These are phyloP conservation scores for Zingel zingel DNA, from an alignment of 2,113 vertebrate genomes.

Conservation along the genomic window DNA sequence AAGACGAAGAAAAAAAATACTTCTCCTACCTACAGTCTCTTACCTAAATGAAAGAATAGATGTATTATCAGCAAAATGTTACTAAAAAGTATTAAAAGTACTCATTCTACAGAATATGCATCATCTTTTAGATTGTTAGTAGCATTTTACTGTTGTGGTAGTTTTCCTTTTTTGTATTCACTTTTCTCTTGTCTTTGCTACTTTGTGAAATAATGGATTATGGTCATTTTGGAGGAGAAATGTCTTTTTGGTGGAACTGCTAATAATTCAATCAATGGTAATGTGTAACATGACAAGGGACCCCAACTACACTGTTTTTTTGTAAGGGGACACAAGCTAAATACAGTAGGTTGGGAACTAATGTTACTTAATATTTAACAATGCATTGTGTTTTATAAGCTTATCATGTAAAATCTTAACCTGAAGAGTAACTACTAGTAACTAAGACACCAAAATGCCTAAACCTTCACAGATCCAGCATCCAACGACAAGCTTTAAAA, in stretches of 20 bases:
- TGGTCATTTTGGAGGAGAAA: slow-evolving; percentile 13
- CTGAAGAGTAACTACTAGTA: not conserved
- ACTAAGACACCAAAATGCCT: not conserved
- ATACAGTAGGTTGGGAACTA: not conserved
- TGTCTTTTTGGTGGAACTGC: slow-evolving; percentile 5
- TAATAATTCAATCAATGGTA: not conserved
- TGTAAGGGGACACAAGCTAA: not conserved
- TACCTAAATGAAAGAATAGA: not conserved
- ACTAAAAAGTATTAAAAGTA: not conserved
- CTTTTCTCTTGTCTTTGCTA: not conserved
- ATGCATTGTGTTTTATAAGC: not conserved
- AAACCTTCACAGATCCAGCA: not conserved
- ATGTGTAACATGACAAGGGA: not conserved
- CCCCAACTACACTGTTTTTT: not conserved
- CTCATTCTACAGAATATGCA: not conserved
- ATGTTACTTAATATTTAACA: slow-evolving; percentile 12
- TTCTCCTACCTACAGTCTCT: not conserved
- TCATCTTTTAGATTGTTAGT: not conserved
- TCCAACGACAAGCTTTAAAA: not conserved
- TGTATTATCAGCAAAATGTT: not conserved
- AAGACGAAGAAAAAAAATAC: not conserved
- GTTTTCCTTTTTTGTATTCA: not conserved
- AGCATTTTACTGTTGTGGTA: not conserved
- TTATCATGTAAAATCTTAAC: not conserved
- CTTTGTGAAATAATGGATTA: not conserved